These are phyloP conservation scores for Barypeithes pellucidus DNA, from an alignment of 2,888 invertebrate genomes.

Conservation along the genomic window DNA sequence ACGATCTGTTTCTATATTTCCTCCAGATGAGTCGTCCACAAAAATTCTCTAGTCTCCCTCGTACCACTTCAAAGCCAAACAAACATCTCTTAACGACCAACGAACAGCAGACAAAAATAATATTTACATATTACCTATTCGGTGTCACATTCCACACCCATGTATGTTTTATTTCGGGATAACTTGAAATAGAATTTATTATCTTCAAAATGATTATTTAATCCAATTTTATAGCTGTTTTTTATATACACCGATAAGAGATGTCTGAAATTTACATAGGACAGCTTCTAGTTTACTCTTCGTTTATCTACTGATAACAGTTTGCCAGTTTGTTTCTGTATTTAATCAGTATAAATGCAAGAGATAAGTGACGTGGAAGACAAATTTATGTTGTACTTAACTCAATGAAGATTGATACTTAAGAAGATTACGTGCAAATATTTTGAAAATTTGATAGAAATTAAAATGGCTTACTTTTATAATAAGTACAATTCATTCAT, in stretches of 20 bases:
- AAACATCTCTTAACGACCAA: not conserved
- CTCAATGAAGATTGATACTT: too few relatives aligned
- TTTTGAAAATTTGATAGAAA: too few relatives aligned
- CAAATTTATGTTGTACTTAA: conserved; percentile 3
- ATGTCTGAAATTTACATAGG: conserved; percentile 16
- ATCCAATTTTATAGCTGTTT: conserved; percentile 17
- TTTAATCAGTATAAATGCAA: conserved; percentile 17
- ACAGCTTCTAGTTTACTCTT: conserved; percentile 20
- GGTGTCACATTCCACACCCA: conserved; percentile 16
- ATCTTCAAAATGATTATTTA: conserved; percentile 18
- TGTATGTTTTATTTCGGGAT: not conserved
- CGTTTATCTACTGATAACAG: conserved; percentile 19
- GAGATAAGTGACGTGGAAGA: conserved; percentile 6
- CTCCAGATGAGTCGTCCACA: too few relatives aligned
- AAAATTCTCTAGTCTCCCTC: too few relatives aligned
- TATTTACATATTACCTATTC: not conserved
- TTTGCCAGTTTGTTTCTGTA: conserved; percentile 20
- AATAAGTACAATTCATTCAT: too few relatives aligned
- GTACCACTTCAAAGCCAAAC: not conserved
- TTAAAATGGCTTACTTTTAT: too few relatives aligned
- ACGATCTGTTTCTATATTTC: too few relatives aligned
- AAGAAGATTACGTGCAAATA: too few relatives aligned
- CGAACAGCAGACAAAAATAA: conserved; percentile 4
- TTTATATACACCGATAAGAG: conserved; percentile 13
- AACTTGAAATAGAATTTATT: conserved; percentile 6